Percentiles rank a stretch among this genome's conserved stretches.
phyloP scores from a whole-genome alignment of 2,113 vertebrate genomes.

The Ceyx margarethae region DNA sequence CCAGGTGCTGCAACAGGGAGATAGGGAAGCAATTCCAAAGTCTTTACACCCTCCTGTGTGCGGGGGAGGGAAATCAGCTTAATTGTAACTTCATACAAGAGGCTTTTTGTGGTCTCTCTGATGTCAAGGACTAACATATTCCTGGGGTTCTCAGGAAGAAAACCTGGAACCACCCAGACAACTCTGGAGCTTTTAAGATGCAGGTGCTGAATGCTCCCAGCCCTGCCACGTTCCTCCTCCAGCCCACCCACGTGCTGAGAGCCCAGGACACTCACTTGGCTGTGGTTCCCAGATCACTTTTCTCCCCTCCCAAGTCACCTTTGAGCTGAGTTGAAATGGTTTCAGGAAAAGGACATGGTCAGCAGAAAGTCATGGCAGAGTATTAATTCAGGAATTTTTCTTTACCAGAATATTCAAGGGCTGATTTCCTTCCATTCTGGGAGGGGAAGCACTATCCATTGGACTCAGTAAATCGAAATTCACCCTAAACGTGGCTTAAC shows the following conservation, averaged over 20 bases:
- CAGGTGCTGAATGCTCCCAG: background rate
- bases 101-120: background rate
- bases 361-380: background rate
- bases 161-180: background rate
- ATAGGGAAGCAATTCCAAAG: background rate
- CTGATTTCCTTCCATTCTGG: background rate
- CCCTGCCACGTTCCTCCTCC: background rate
- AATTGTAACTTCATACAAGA: background rate
- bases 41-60: background rate
- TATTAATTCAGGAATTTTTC: background rate
- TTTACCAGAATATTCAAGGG: background rate
- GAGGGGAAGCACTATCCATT: background rate
- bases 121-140: background rate
- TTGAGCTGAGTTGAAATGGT: background rate
- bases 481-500: background rate
- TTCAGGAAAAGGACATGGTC: background rate
- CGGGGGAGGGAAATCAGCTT: background rate
- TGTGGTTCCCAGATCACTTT: background rate
- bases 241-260: background rate
- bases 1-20: background rate
- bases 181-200: background rate
- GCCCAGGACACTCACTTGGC: background rate
- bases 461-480: rapidly evolving
- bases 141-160: background rate
- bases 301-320: background rate